Evolutionary conservation across 2,113 vertebrate species (phyloP).

Genomic region (Hippolais icterina): DNA sequence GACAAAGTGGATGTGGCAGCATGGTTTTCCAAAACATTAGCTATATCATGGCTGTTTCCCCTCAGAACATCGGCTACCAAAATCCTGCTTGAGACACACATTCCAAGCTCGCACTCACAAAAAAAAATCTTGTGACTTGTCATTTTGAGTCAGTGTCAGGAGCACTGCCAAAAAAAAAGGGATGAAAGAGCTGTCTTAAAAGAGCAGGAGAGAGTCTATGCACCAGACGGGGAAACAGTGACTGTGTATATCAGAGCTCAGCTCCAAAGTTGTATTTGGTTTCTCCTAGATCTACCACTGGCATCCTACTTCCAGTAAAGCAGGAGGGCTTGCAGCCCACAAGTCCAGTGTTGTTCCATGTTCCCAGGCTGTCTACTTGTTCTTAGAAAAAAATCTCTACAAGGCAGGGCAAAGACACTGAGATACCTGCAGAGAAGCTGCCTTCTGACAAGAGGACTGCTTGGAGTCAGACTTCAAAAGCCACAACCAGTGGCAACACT

Average conservation of each 20-base stretch:
- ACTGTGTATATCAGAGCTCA: not conserved
- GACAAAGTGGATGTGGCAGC: not conserved
- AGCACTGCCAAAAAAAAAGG: conserved; percentile 7
- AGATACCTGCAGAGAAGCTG: not conserved
- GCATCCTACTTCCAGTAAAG: not conserved
- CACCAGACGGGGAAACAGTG: not conserved
- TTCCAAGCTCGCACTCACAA: not conserved
- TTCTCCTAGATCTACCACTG: not conserved
- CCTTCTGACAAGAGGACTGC: not conserved
- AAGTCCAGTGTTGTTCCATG: not conserved
- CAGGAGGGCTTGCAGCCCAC: not conserved
- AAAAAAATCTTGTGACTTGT: conserved; percentile 10
- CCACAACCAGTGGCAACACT: not conserved
- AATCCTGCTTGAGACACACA: not conserved
- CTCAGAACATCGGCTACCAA: not conserved
- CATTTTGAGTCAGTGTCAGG: conserved; percentile 46
- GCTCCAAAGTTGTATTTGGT: not conserved
- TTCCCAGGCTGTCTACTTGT: not conserved
- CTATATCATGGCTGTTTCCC: not conserved
- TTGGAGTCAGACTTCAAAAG: not conserved
- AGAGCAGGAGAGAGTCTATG: conserved; percentile 13
- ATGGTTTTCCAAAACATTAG: not conserved
- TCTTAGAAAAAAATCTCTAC: not conserved
- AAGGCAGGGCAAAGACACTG: not conserved
- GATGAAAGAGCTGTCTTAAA: conserved; percentile 24